Conservation (phyloP, 2,113 vertebrate genomes). For the Malurus melanocephalus region DNA sequence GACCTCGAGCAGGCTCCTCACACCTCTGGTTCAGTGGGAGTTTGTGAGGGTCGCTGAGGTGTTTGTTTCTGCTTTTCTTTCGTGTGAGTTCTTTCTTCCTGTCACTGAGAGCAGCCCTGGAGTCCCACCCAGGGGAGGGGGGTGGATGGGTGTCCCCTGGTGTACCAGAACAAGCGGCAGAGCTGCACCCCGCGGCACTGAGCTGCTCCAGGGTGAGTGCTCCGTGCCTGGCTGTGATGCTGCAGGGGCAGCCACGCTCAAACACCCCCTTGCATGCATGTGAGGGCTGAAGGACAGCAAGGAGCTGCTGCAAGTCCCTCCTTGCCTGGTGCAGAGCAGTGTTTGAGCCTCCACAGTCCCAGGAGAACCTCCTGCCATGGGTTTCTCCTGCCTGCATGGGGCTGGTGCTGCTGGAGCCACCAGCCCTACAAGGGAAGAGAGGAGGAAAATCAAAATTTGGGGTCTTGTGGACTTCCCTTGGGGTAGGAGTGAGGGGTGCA, state of each 20-base stretch:
- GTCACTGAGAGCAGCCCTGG: accelerated
- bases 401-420: not conserved
- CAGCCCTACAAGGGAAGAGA: not conserved
- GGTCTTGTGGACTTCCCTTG: accelerated
- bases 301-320: not conserved
- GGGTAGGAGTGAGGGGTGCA: accelerated
- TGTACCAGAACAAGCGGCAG: not conserved
- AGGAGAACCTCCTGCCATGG: not conserved
- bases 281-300: not conserved
- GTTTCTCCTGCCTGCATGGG: not conserved
- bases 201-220: not conserved
- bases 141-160: not conserved
- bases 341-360: not conserved
- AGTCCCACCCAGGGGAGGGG: not conserved
- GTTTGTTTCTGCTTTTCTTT: no score
- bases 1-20: not conserved
- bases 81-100: not conserved
- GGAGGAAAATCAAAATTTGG: not conserved
- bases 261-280: accelerated
- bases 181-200: not conserved
- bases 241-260: not conserved
- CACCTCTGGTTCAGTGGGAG: not conserved
- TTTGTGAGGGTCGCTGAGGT: not conserved
- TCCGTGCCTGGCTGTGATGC: not conserved
- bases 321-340: not conserved